phyloP scores from a whole-genome alignment of 2,797 vertebrate species.

The Selene dorsalis region DNA sequence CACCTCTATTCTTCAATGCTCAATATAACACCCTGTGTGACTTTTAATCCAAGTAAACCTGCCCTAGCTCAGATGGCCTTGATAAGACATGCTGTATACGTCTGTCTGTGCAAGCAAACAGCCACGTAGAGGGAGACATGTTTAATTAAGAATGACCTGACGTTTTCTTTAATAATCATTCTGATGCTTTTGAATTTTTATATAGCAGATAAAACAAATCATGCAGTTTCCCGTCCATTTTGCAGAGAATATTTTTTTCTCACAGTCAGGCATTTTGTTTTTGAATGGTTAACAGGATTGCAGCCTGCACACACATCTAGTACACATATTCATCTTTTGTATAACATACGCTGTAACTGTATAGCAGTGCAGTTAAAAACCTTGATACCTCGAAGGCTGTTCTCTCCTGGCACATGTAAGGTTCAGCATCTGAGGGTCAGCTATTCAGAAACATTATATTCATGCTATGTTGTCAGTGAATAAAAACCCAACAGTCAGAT shows the following conservation, averaged over 20 bases:
- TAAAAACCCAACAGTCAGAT: not conserved
- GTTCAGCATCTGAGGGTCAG: not conserved
- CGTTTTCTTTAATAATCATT: slow-evolving; percentile 15
- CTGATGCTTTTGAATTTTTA: not conserved
- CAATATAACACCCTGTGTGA: slow-evolving; percentile 57
- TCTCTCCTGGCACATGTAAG: not conserved
- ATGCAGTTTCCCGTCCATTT: not conserved
- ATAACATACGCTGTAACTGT: not conserved
- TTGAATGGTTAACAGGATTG: not conserved
- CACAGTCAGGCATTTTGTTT: too few relatives aligned
- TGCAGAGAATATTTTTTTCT: not conserved
- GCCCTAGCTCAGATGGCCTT: slow-evolving; percentile 27
- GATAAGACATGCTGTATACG: not conserved
- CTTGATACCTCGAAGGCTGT: not conserved
- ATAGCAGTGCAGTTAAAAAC: not conserved
- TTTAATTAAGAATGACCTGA: slow-evolving; percentile 16
- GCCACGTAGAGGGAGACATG: not conserved
- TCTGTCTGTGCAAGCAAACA: not conserved
- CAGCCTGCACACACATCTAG: slow-evolving; percentile 2
- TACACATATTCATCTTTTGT: not conserved
- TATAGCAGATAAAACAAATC: not conserved
- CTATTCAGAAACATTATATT: not conserved
- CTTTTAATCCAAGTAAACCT: slow-evolving; percentile 74
- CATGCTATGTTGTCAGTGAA: not conserved
- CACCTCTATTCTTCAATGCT: slow-evolving; percentile 3